Conservation (phyloP, 1,140 invertebrate species). For the Drosophila cardini region DNA sequence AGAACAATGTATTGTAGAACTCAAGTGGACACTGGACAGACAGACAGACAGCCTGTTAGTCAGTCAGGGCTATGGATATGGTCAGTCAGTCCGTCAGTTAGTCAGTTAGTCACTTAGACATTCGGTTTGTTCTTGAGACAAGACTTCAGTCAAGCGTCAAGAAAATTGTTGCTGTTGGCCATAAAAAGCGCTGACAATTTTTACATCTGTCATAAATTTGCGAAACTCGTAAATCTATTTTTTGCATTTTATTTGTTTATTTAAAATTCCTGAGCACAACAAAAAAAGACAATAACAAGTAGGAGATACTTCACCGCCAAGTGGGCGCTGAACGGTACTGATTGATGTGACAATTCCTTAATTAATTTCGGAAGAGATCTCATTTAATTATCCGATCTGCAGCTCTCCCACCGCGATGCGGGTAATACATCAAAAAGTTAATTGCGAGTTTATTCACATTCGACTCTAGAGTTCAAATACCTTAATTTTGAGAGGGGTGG, state of each 20-base stretch:
- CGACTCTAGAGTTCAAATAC: constrained; percentile 13
- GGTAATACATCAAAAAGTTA: constrained; percentile 74
- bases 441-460: constrained; percentile 74
- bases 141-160: constrained; percentile 44
- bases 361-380: constrained; percentile 67
- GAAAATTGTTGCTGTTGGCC: constrained; percentile 25
- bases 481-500: too few species aligned
- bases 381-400: constrained; percentile 71
- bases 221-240: constrained; percentile 75
- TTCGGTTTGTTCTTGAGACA: constrained; percentile 29
- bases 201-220: constrained; percentile 81
- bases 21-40: constrained; percentile 33
- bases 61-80: constrained; percentile 62
- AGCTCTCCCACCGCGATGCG: constrained; percentile 3
- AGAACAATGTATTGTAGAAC: constrained; percentile 7
- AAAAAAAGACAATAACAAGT: constrained; percentile 18
- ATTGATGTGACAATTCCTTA: constrained; percentile 81
- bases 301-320: constrained; percentile 36
- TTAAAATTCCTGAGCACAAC: constrained; percentile 60
- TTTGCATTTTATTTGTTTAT: constrained; percentile 81
- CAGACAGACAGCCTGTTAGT: constrained; percentile 3
- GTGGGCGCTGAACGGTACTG: constrained; percentile 56
- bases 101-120: constrained; percentile 29
- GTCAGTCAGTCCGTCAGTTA: constrained; percentile 48
- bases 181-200: constrained; percentile 64